A percentile compares a stretch with the other conserved stretches of the same genome.
These are phyloP conservation scores for Istiophorus platypterus DNA, from an alignment of 2,113 vertebrate genomes.

Conservation along the genomic window DNA sequence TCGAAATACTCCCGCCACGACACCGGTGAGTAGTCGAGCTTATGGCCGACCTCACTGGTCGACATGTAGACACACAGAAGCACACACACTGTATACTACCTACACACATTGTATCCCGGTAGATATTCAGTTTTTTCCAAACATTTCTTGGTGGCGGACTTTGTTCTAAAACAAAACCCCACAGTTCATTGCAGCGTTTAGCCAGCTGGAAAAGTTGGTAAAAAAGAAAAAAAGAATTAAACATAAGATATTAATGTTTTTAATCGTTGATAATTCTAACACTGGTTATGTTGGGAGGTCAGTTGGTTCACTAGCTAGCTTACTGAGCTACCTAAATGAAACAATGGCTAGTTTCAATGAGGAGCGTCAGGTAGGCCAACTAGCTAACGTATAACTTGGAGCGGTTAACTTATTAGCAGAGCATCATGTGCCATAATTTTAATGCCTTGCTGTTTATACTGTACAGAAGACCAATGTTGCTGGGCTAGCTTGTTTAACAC, in stretches of 20 bases:
- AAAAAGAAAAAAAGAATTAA: not conserved
- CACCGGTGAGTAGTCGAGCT: constrained; percentile 76
- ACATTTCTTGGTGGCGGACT: not conserved
- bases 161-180: too few species aligned
- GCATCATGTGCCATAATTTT: not conserved
- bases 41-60: constrained; percentile 43
- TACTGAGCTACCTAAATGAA: not conserved
- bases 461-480: not conserved
- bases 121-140: not conserved
- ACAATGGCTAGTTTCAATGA: not conserved
- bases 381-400: not conserved
- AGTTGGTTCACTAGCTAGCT: not conserved
- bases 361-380: not conserved
- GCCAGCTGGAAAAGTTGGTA: too few species aligned
- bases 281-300: not conserved
- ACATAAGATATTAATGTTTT: not conserved
- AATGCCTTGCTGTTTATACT: not conserved
- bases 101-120: not conserved
- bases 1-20: constrained; percentile 81
- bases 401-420: not conserved
- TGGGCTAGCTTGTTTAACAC: not conserved
- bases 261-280: not conserved
- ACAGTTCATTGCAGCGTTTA: too few species aligned
- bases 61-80: constrained; percentile 44
- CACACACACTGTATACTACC: not conserved